phyloP scores from a whole-genome alignment of 2,888 invertebrate genomes.

The Lasioglossum calceatum region DNA sequence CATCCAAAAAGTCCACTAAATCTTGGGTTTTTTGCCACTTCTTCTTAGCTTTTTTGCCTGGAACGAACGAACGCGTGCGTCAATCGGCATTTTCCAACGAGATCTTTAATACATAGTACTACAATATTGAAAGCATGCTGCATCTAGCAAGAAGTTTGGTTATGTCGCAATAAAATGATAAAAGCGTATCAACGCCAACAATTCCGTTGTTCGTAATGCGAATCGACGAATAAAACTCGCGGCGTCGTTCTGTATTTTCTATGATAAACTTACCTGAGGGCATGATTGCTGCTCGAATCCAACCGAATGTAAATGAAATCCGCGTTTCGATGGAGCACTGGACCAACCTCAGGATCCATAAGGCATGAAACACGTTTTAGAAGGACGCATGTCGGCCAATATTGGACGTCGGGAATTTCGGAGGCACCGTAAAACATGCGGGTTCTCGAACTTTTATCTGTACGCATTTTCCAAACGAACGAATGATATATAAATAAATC shows the following conservation, averaged over 20 bases:
- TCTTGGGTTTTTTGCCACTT: conserved; percentile 90
- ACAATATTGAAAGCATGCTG: conserved; percentile 79
- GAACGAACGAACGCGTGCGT: neutral
- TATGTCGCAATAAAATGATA: conserved; percentile 71
- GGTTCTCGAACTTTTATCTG: neutral
- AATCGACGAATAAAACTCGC: neutral
- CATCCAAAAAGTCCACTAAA: conserved; percentile 92
- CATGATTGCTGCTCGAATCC: conserved; percentile 76
- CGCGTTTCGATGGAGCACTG: conserved; percentile 63
- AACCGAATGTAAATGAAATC: conserved; percentile 71
- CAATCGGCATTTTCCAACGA: neutral
- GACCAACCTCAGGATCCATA: conserved; percentile 65
- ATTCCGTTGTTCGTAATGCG: neutral
- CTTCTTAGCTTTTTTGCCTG: conserved; percentile 94
- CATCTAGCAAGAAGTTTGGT: conserved; percentile 76
- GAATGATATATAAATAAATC: neutral
- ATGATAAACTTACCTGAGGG: conserved; percentile 75
- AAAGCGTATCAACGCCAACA: conserved; percentile 9
- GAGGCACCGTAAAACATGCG: neutral
- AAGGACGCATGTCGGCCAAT: conserved; percentile 54
- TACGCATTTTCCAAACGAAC: neutral
- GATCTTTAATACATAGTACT: conserved; percentile 15
- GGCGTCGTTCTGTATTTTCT: neutral
- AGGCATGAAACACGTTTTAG: conserved; percentile 58
- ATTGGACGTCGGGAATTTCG: neutral